Conservation (phyloP, 2,113 vertebrate genomes). For the Osmerus eperlanus region DNA sequence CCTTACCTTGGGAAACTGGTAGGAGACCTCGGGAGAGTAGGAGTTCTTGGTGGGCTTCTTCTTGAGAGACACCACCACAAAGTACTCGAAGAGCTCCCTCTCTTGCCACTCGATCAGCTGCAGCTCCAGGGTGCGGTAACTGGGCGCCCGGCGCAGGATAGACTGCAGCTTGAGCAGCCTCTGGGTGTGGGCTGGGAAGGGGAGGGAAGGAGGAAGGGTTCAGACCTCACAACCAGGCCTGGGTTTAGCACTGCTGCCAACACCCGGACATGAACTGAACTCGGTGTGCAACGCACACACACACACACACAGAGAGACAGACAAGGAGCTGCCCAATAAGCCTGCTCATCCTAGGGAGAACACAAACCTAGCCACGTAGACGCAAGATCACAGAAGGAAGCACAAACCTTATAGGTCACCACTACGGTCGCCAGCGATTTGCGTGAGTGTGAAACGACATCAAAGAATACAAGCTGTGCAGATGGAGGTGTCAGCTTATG, state of each 20-base stretch:
- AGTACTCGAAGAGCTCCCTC: constrained; percentile 95
- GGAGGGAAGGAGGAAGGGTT: not conserved
- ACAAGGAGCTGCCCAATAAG: too few species aligned
- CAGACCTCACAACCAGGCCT: not conserved
- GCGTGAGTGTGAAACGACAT: constrained; percentile 3
- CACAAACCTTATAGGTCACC: not conserved
- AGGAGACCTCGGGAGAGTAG: constrained; percentile 92
- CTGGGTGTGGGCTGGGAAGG: constrained; percentile 87
- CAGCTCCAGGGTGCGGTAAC: constrained; percentile 94
- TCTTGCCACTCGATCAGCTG: constrained; percentile 99
- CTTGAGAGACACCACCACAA: constrained; percentile 95
- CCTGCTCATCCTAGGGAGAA: not conserved
- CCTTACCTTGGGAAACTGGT: constrained; percentile 96
- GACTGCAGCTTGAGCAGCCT: constrained; percentile 94
- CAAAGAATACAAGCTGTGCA: not conserved
- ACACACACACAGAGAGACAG: too few species aligned
- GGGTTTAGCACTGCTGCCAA: too few species aligned
- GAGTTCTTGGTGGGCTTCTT: constrained; percentile 94
- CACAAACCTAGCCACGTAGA: not conserved
- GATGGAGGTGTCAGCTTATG: not conserved
- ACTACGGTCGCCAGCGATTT: not conserved
- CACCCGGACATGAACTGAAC: too few species aligned
- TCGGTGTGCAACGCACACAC: too few species aligned
- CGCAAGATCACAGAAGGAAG: not conserved
- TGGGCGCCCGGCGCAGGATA: constrained; percentile 89